Percentiles rank a stretch among this genome's conserved stretches.
phyloP scores from a whole-genome alignment of 2,113 vertebrate species.

The Myiozetetes cayanensis region DNA sequence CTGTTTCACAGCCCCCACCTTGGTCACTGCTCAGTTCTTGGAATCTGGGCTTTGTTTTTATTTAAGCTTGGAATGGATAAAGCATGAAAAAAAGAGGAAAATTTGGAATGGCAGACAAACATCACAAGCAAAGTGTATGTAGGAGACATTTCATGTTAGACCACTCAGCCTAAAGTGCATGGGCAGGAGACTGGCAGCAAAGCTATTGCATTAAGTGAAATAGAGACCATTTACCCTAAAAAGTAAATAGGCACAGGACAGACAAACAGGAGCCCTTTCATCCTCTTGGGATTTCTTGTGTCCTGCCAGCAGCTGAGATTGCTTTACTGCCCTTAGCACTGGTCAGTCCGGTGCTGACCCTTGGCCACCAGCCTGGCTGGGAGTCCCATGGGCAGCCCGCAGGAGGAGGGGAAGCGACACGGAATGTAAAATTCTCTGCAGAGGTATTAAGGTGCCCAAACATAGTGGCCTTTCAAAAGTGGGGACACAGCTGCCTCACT shows the following conservation, averaged over 20 bases:
- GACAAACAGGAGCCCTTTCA: constrained; percentile 7
- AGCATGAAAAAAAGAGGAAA: background rate
- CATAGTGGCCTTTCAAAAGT: background rate
- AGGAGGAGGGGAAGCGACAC: background rate
- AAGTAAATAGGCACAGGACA: background rate
- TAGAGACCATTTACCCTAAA: background rate
- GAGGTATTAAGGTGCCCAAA: background rate
- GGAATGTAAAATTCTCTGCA: background rate
- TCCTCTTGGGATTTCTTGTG: background rate
- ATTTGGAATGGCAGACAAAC: background rate
- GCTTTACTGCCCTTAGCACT: background rate
- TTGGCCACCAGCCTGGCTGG: background rate
- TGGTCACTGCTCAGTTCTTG: background rate
- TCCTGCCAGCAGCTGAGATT: background rate
- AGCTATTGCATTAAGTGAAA: background rate
- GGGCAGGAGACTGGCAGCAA: background rate
- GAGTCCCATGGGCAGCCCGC: background rate
- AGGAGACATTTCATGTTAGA: background rate
- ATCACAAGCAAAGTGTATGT: background rate
- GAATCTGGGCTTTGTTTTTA: background rate
- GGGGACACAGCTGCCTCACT: background rate
- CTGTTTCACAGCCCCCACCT: background rate
- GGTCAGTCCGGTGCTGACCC: background rate
- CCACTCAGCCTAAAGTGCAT: background rate
- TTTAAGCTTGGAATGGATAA: background rate